phyloP scores from a whole-genome alignment of 2,888 invertebrate genomes.

The Agrochola litura region DNA sequence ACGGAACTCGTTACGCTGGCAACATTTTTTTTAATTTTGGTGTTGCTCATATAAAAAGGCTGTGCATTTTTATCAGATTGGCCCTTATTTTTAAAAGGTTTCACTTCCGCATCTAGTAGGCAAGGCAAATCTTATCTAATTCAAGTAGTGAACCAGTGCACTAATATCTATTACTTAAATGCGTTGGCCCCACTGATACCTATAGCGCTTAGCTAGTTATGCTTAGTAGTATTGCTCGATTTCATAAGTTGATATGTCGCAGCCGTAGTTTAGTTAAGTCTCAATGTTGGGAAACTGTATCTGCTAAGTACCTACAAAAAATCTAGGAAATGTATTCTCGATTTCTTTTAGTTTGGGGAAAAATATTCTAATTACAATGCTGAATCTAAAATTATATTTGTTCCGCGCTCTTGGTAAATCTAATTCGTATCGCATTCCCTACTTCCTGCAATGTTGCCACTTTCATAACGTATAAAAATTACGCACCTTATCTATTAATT shows the following conservation, averaged over 20 bases:
- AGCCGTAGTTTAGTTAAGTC: neutral
- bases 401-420: neutral
- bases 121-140: conserved; percentile 16
- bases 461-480: conserved; percentile 51
- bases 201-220: conserved; percentile 20
- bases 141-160: neutral
- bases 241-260: conserved; percentile 20
- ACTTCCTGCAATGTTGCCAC: conserved; percentile 28
- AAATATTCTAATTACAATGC: neutral
- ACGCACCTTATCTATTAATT: conserved; percentile 45
- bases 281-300: neutral
- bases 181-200: conserved; percentile 43
- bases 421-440: neutral
- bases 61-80: neutral
- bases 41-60: neutral
- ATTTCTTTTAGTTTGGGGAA: neutral
- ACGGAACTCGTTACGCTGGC: neutral
- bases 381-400: neutral
- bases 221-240: conserved; percentile 44
- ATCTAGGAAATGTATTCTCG: neutral
- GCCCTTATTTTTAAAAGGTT: neutral
- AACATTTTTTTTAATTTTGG: neutral
- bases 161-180: conserved; percentile 21
- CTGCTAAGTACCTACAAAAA: neutral
- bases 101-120: neutral